Conservation (phyloP, 2,888 invertebrate species). For the Latheticus oryzae region DNA sequence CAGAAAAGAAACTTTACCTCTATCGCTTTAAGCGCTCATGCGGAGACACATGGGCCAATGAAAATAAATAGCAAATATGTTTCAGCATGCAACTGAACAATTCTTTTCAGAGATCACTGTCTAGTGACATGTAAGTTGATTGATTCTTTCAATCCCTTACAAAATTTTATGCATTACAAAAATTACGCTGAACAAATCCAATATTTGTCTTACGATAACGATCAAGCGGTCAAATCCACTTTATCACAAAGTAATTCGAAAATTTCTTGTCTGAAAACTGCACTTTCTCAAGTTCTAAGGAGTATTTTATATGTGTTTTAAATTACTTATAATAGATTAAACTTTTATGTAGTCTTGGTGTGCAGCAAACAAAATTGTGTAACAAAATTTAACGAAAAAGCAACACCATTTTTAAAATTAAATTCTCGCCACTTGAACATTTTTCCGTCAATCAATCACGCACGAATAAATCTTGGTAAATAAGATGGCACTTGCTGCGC, state of each 20-base stretch:
- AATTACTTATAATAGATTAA: too few relatives aligned
- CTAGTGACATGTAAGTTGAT: constrained; percentile 46
- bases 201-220: too few relatives aligned
- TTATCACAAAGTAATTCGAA: too few relatives aligned
- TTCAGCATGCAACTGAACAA: constrained; percentile 46
- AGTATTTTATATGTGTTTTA: too few relatives aligned
- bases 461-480: constrained; percentile 48
- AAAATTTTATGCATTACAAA: constrained; percentile 23
- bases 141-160: constrained; percentile 15
- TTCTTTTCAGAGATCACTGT: constrained; percentile 47
- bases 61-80: constrained; percentile 51
- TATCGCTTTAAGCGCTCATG: constrained; percentile 45
- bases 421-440: constrained; percentile 50
- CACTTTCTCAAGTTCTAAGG: too few relatives aligned
- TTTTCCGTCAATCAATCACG: constrained; percentile 52
- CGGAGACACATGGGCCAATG: constrained; percentile 50
- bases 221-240: too few relatives aligned
- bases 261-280: constrained; percentile 1
- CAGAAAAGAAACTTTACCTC: constrained; percentile 41
- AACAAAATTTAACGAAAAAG: constrained; percentile 21
- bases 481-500: constrained; percentile 50
- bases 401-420: constrained; percentile 50
- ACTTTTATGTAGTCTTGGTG: too few relatives aligned
- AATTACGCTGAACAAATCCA: constrained; percentile 31
- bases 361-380: constrained; percentile 11